phyloP scores from a whole-genome alignment of 2,797 vertebrate genomes.

The Mallotus villosus region DNA sequence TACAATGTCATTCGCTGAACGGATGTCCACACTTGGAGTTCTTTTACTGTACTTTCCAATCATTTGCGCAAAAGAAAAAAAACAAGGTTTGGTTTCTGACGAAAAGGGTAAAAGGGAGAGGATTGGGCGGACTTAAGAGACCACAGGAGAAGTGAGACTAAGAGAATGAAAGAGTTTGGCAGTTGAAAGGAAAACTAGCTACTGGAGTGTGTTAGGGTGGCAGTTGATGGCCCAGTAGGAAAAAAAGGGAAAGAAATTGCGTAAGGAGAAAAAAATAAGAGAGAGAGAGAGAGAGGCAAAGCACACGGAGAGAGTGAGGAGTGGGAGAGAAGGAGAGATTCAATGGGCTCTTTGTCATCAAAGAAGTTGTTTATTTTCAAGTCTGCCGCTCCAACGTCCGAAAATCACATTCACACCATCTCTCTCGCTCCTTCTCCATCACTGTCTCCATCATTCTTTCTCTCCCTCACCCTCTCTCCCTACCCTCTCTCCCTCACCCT shows the following conservation, averaged over 20 bases:
- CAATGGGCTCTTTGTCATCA: constrained; percentile 79
- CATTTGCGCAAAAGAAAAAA: not conserved
- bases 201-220: constrained; percentile 61
- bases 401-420: constrained; percentile 57
- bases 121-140: constrained; percentile 44
- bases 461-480: constrained; percentile 8
- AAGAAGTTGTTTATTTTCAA: constrained; percentile 84
- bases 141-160: constrained; percentile 42
- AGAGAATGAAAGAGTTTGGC: constrained; percentile 60
- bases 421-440: constrained; percentile 47
- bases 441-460: constrained; percentile 9
- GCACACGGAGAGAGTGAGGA: not conserved
- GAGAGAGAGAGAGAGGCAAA: constrained; percentile 54
- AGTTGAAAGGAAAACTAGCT: constrained; percentile 66
- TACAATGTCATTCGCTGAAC: not conserved
- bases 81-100: constrained; percentile 5
- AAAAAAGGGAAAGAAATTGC: constrained; percentile 32
- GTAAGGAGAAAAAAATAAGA: constrained; percentile 11
- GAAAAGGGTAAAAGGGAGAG: constrained; percentile 20
- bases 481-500: not conserved
- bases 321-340: constrained; percentile 61
- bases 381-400: constrained; percentile 73
- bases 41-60: not conserved
- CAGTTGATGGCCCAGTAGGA: constrained; percentile 63
- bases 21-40: not conserved